A percentile compares a stretch with the other conserved stretches of the same genome.
Evolutionary conservation across 1,140 invertebrate genomes (phyloP).

Genomic region (Heliconius eleuchia): DNA sequence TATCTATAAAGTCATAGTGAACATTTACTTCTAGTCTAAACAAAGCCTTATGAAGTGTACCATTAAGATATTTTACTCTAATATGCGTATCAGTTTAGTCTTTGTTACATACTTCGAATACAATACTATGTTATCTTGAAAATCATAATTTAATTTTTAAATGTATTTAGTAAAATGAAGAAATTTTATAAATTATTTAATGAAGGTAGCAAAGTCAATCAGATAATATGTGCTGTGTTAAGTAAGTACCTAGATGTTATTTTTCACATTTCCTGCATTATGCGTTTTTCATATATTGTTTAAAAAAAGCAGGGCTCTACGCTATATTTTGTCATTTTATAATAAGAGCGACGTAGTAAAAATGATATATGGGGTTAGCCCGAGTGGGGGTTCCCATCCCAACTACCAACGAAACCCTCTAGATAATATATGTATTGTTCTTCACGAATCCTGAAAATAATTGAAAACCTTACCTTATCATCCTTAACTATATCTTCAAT

Average conservation of each 20-base stretch:
- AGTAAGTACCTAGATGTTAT: slow-evolving; percentile 43
- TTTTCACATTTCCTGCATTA: neutral
- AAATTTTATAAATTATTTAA: slow-evolving; percentile 39
- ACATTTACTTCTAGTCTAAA: neutral
- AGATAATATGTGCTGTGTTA: slow-evolving; percentile 36
- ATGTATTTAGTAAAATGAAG: slow-evolving; percentile 25
- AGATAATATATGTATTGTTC: too few relatives aligned
- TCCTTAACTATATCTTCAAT: too few relatives aligned
- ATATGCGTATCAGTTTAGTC: slow-evolving; percentile 1
- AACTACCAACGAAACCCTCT: too few relatives aligned
- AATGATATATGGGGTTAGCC: too few relatives aligned
- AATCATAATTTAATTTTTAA: neutral
- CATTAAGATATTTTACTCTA: neutral
- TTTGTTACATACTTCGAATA: neutral
- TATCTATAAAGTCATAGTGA: neutral
- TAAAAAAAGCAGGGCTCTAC: neutral
- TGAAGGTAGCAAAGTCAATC: slow-evolving; percentile 58
- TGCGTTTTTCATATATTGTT: neutral
- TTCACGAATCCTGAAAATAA: too few relatives aligned
- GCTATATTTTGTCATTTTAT: too few relatives aligned
- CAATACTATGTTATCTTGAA: neutral
- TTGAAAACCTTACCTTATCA: too few relatives aligned
- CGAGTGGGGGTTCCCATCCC: too few relatives aligned
- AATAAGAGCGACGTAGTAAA: too few relatives aligned
- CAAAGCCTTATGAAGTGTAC: neutral